A percentile compares a stretch with the other conserved stretches of the same genome.
phyloP scores from a whole-genome alignment of 2,888 invertebrate species.

The Drosophila recens region DNA sequence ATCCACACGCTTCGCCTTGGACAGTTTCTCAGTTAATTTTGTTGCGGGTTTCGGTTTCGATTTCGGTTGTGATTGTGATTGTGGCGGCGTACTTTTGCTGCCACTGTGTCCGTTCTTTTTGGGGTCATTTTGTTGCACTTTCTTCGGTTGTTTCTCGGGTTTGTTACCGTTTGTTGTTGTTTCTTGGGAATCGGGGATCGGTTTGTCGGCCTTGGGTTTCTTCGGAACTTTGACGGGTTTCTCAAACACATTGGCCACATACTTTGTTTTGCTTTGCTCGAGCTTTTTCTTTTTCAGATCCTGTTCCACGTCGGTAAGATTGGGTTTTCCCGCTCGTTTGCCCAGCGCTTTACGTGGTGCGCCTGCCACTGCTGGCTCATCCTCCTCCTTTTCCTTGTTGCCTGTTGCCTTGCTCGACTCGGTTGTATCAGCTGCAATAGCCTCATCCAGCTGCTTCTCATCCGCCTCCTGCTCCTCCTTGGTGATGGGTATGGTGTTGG shows the following conservation, averaged over 20 bases:
- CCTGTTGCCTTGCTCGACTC: slow-evolving; percentile 50
- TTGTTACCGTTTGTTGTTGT: slow-evolving; percentile 4
- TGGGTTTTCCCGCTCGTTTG: slow-evolving; percentile 83
- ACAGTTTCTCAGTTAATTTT: slow-evolving; percentile 23
- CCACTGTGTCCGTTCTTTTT: slow-evolving; percentile 7
- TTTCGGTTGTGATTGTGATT: not conserved
- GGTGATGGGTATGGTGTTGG: slow-evolving; percentile 89
- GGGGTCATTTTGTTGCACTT: not conserved
- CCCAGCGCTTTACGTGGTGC: slow-evolving; percentile 60
- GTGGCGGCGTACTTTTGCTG: not conserved
- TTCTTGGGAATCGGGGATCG: slow-evolving; percentile 1
- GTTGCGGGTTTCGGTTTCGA: not conserved
- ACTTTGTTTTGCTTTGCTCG: slow-evolving; percentile 80
- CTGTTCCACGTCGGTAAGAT: slow-evolving; percentile 74
- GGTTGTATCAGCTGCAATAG: slow-evolving; percentile 57
- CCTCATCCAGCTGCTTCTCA: slow-evolving; percentile 82
- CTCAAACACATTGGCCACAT: slow-evolving; percentile 84
- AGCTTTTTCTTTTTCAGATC: slow-evolving; percentile 83
- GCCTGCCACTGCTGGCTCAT: slow-evolving; percentile 54
- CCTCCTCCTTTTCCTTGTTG: slow-evolving; percentile 43
- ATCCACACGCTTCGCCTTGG: slow-evolving; percentile 47
- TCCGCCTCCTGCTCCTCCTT: slow-evolving; percentile 85
- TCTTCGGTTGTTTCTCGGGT: slow-evolving; percentile 1
- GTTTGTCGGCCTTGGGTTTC: slow-evolving; percentile 41
- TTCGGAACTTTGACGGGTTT: slow-evolving; percentile 81